Base-by-base conservation (phyloP, 2,113 vertebrate genomes). In the Pterophyllum scalare region DNA sequence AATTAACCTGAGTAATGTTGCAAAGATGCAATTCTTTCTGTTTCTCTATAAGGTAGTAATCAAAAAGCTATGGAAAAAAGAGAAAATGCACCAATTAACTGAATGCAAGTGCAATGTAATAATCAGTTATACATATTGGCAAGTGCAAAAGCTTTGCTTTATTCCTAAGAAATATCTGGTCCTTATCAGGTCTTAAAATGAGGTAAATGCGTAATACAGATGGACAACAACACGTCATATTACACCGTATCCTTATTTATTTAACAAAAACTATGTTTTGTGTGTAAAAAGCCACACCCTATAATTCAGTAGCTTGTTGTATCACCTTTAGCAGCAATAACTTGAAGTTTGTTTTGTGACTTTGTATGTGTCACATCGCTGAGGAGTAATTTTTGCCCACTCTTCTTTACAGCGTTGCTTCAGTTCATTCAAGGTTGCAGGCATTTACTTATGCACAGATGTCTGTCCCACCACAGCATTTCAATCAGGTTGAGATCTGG, bases 41-140 rank as follows among this genome's bases (percentile, higher is more conserved):
- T 7, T 12, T 11, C 0, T 9, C 61, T 64, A 2, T 2, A 64
- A 40, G 61, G 4, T 22, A 35, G 22, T 0, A 38, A 38, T 0
- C 33, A 0, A 2, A 8, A 62, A 49, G 31, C 31, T 6, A 59
- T 6, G 1, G 1, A 33, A 13, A 8, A 38, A 64, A 64, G 11
- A 17, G 19, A 52, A 52, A 52, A 20, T 52, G 17, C 49, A 52
- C 35, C 8, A n/a, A 64, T 22, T 64, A 35, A 22, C 20, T 5
- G 13, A 64, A 22, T 38, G 60, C 20, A 64, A 15, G 1, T 64
- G 22, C 20, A 64, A 14, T 64, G 3, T 38, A 40, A 64, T 14
- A 62, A 62, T n/a, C 19, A 38, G 33, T 38, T 38, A 2, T 38
- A 2, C 1, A 0, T 62, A 38, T 38, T 5, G 61, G 20, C n/a